A percentile compares a stretch with the other conserved stretches of the same genome.
Conservation (phyloP, 1,140 invertebrate species). For the Lethrus apterus region DNA sequence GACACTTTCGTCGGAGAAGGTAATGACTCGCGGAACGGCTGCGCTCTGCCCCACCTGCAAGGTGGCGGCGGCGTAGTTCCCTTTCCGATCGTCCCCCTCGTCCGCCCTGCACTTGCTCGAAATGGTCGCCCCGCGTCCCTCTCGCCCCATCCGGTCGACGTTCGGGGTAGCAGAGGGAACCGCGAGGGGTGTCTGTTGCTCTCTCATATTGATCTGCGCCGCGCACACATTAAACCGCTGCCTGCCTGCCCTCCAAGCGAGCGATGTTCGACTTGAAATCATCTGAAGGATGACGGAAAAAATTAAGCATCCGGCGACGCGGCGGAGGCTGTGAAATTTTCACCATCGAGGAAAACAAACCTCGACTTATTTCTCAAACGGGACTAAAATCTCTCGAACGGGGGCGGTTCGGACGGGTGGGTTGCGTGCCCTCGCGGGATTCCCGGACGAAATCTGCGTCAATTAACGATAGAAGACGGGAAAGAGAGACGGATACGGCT, state of each 20-base stretch:
- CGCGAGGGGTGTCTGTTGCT: slow-evolving; percentile 15
- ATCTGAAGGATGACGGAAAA: slow-evolving; percentile 25
- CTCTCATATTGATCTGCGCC: slow-evolving; percentile 32
- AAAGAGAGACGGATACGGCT: no score
- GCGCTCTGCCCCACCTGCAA: slow-evolving; percentile 26
- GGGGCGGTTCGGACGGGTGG: no score
- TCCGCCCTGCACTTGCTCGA: background rate
- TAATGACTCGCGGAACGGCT: slow-evolving; percentile 27
- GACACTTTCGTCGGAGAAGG: slow-evolving; percentile 24
- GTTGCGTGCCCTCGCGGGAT: no score
- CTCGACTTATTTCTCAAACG: no score
- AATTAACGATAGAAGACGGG: no score
- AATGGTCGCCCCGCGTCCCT: background rate
- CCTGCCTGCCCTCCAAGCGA: no score
- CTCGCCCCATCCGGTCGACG: slow-evolving; percentile 9
- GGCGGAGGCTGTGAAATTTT: no score
- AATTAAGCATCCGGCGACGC: slow-evolving; percentile 19
- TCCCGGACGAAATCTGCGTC: no score
- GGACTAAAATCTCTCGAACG: no score
- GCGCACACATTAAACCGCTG: slow-evolving; percentile 23
- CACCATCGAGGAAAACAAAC: no score
- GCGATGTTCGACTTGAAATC: slow-evolving; percentile 24
- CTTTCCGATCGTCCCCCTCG: background rate
- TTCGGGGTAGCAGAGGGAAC: slow-evolving; percentile 15
- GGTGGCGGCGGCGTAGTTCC: slow-evolving; percentile 12